Evolutionary conservation across 2,113 vertebrate species (phyloP).

Genomic region (Pomatorhinus ruficollis): DNA sequence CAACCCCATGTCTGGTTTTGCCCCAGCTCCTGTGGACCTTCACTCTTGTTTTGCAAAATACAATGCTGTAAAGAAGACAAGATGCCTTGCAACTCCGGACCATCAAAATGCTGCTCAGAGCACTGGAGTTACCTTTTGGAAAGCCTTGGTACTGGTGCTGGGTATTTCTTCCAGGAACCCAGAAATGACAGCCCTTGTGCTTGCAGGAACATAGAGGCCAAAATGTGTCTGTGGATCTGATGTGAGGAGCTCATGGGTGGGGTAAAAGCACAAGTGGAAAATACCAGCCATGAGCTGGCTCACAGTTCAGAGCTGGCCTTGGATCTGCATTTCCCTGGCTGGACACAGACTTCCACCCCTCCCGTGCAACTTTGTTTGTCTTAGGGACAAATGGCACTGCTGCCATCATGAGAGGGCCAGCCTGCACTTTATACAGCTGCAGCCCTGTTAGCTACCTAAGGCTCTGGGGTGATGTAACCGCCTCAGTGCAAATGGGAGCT

Average conservation of each 20-base stretch:
- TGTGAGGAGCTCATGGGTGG: not conserved
- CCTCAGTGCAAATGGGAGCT: constrained; percentile 28
- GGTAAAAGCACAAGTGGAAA: not conserved
- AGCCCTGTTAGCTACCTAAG: not conserved
- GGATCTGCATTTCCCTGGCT: not conserved
- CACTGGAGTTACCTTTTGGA: not conserved
- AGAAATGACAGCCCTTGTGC: not conserved
- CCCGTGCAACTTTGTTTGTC: not conserved
- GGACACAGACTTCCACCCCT: not conserved
- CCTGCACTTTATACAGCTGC: not conserved
- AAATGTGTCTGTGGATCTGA: not conserved
- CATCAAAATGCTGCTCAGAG: not conserved
- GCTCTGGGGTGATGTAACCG: not conserved
- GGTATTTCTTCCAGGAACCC: not conserved
- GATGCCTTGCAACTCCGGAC: not conserved
- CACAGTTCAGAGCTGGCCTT: not conserved
- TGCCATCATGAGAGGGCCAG: not conserved
- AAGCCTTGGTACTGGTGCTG: not conserved
- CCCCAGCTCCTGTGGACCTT: not conserved
- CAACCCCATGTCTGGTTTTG: not conserved
- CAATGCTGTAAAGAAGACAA: not conserved
- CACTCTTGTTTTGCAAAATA: not conserved
- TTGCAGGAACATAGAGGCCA: not conserved
- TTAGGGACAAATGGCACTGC: not conserved
- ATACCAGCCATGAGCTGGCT: not conserved